Evolutionary conservation across 2,888 invertebrate genomes (phyloP).

Genomic region (Eumerus sabulonum): DNA sequence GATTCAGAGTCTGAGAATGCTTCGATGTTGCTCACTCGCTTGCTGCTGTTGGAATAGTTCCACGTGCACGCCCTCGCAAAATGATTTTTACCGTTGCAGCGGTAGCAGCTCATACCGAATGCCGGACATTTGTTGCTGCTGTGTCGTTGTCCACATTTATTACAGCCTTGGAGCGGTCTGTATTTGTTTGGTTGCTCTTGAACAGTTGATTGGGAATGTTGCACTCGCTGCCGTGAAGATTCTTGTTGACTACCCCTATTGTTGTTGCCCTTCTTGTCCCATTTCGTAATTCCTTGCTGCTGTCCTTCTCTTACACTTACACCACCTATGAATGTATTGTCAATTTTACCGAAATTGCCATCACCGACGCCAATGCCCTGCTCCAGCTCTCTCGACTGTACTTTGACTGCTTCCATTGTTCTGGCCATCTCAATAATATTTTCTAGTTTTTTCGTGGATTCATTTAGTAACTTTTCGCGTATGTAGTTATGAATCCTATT

Average conservation of each 20-base stretch:
- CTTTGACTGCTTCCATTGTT: slow-evolving; percentile 9
- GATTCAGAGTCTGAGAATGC: too few relatives aligned
- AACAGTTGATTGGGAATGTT: not conserved
- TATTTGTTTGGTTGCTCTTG: not conserved
- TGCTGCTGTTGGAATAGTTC: too few relatives aligned
- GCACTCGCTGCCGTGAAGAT: not conserved
- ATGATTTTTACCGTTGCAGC: too few relatives aligned
- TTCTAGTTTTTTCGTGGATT: not conserved
- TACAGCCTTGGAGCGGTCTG: not conserved
- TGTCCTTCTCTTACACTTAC: too few relatives aligned
- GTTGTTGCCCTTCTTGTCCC: not conserved
- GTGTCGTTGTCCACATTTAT: not conserved
- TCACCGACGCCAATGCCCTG: not conserved
- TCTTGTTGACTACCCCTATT: not conserved
- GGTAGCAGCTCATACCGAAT: too few relatives aligned
- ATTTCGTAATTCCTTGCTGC: not conserved
- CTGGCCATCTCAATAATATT: slow-evolving; percentile 5
- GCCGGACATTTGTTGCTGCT: not conserved
- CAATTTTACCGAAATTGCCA: not conserved
- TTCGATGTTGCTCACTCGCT: too few relatives aligned
- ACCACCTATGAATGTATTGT: too few relatives aligned
- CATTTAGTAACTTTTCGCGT: slow-evolving; percentile 2
- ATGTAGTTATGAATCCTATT: slow-evolving; percentile 18
- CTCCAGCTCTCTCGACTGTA: slow-evolving; percentile 11
- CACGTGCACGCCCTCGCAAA: too few relatives aligned